Conservation (phyloP, 2,888 invertebrate species). For the Laothoe populi region DNA sequence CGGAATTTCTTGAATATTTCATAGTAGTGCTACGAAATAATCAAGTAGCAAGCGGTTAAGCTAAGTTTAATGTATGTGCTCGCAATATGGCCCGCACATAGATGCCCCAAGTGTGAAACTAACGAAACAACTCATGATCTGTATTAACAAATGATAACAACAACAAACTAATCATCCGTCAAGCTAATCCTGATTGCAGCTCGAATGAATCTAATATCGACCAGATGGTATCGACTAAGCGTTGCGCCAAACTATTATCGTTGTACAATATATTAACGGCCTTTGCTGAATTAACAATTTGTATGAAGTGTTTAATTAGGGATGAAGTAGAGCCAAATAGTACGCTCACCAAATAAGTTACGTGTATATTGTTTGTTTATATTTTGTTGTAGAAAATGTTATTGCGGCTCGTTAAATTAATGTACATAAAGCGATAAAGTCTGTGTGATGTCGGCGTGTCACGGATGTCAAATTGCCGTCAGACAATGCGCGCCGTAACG, state of each 20-base stretch:
- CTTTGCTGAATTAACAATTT: conserved; percentile 27
- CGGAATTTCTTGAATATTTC: no score
- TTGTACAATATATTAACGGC: conserved; percentile 44
- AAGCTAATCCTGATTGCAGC: conserved; percentile 78
- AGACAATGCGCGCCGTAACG: conserved; percentile 43
- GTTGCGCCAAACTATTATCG: conserved; percentile 50
- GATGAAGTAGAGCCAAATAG: conserved; percentile 3
- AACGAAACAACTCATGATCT: conserved; percentile 70
- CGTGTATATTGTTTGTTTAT: background rate
- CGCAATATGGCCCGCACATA: conserved; percentile 49
- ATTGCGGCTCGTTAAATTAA: conserved; percentile 29
- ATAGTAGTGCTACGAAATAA: background rate
- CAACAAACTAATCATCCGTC: conserved; percentile 75
- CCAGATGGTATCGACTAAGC: conserved; percentile 76
- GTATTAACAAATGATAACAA: conserved; percentile 74
- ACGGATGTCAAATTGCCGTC: conserved; percentile 36
- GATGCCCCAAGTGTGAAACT: conserved; percentile 69
- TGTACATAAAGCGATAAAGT: conserved; percentile 26
- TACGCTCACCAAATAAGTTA: no score
- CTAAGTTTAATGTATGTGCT: background rate
- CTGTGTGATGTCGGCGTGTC: conserved; percentile 36
- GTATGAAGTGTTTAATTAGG: conserved; percentile 4
- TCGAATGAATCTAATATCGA: conserved; percentile 82
- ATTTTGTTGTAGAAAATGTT: background rate
- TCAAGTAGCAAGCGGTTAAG: background rate